phyloP scores from a whole-genome alignment of 2,888 invertebrate genomes.

The Aphrophora alni region DNA sequence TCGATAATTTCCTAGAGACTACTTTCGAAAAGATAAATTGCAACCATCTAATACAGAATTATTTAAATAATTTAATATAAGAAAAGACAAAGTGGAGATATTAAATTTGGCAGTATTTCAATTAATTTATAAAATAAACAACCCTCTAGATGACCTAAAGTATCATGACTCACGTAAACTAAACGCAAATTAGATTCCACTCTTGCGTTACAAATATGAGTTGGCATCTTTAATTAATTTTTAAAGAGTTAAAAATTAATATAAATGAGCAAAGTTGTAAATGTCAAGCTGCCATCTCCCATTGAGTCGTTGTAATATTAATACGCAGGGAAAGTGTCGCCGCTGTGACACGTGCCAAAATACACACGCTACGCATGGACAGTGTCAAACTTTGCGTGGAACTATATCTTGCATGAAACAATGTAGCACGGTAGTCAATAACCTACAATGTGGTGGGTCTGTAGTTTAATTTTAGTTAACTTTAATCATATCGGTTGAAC shows the following conservation, averaged over 20 bases:
- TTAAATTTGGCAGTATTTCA: too few relatives aligned
- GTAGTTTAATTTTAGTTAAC: neutral
- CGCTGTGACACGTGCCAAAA: neutral
- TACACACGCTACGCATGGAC: neutral
- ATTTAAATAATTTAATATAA: too few relatives aligned
- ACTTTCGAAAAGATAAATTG: too few relatives aligned
- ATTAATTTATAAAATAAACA: too few relatives aligned
- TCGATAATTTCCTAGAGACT: too few relatives aligned
- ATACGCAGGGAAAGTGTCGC: neutral
- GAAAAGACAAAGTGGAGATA: too few relatives aligned
- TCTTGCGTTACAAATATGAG: neutral
- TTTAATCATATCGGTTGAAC: too few relatives aligned
- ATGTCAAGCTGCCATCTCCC: neutral
- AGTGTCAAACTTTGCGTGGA: neutral
- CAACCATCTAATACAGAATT: too few relatives aligned
- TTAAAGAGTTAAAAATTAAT: neutral
- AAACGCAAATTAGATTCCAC: neutral
- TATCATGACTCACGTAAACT: neutral
- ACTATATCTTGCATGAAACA: neutral
- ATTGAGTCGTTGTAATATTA: neutral
- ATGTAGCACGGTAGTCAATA: neutral
- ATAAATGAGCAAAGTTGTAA: neutral
- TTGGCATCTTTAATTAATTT: neutral
- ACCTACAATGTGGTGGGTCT: neutral
- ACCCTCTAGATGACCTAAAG: too few relatives aligned